Evolutionary conservation across 2,797 vertebrate species (phyloP), one percentile per base, ranked within the genome.

Genomic region (Odontamblyopus lacepedii): DNA sequence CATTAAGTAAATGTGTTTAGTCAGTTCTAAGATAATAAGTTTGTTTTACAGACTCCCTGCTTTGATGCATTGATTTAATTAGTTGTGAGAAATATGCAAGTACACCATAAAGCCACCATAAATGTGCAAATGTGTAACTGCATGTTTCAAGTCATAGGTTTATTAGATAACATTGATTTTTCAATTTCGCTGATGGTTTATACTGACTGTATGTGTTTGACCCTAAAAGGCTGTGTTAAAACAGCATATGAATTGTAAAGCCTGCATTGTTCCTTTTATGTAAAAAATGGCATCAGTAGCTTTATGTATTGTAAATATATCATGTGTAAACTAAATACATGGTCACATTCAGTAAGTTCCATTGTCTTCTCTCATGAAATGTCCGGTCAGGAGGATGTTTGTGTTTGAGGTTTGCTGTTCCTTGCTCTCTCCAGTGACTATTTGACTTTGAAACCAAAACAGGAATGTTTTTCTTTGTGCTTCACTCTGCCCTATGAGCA

Each of bases 301-400:
- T 18, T 61, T 38, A 15, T 61, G 1, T 30, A 15, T 60, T 60
- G 15, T 27, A 16, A 60, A 30, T 16, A 32, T n/a, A 76, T 50
- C n/a, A 76, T 50, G 23, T 50, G n/a, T 55, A 55, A 55, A 67
- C 29, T 32, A 32, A n/a, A 71, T 70, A 29, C 18, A 2, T 2
- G 13, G n/a, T 64, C 4, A 48, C 63, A 48, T 12, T 44, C 6
- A 7, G 44, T 50, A 51, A 7, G 18, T n/a, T 67, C 16, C 65
- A 53, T 16, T 32, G 26, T 53, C 9, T 67, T 67, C 51, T n/a
- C 4, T 32, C 27, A 1, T 53, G 11, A 29, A 72, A 30, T 48
- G 67, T 71, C 62, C 63, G 35, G 26, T n/a, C 2, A 26, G 55
- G 60, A 78, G 69, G 72, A 67, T 79, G 80, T 79, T 78, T 79